Base-by-base conservation (phyloP, 2,113 vertebrate genomes). In the Percina caprodes region DNA sequence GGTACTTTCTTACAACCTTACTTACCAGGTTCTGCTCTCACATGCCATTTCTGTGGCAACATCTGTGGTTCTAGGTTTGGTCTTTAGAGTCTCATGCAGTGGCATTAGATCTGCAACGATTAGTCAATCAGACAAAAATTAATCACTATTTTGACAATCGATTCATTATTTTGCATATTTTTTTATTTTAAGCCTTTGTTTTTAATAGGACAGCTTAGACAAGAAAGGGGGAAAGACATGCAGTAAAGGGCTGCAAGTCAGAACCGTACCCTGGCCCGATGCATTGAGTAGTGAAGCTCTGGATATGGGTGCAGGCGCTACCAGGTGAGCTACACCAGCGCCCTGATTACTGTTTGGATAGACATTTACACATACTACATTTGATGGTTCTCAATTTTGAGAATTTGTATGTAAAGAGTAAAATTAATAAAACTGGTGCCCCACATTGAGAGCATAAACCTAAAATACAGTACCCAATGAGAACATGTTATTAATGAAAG, bases 401-500 rank as follows among this genome's bases (percentile, higher is more conserved):
- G 39, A 42, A 11, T 39, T 10, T 10, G 35, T 9, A 35, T 54
- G 5, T 13, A 45, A 70, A 55, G 19, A 30, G 4, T 6, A 39
- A 56, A 58, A 39, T 56, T 0, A 73, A 48, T 19, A 56, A 11
- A 69, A 61, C n/a, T 33, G 18, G 23, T 54, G 30, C n/a, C 11
- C 13, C 48, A 55, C 13, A 26, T 62, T 49, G 61, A 30, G 5
- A 48, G 35, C 69, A 60, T 61, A 30, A 65, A 74, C 26, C 21
- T 58, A 23, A 66, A 74, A 58, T 70, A 39, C 42, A 49, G 48
- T 49, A 63, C n/a, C 35, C 61, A 62, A 23, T 59, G 52, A 56
- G 21, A 69, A 15, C 21, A 59, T 19, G 49, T 80, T 33, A 68
- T 60, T 19, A 51, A 19, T 75, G 15, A 74, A 49, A 77, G 58